Evolutionary conservation across 2,797 vertebrate genomes (phyloP), one percentile per base, ranked within the genome.

Genomic region (Gambelia wislizenii): DNA sequence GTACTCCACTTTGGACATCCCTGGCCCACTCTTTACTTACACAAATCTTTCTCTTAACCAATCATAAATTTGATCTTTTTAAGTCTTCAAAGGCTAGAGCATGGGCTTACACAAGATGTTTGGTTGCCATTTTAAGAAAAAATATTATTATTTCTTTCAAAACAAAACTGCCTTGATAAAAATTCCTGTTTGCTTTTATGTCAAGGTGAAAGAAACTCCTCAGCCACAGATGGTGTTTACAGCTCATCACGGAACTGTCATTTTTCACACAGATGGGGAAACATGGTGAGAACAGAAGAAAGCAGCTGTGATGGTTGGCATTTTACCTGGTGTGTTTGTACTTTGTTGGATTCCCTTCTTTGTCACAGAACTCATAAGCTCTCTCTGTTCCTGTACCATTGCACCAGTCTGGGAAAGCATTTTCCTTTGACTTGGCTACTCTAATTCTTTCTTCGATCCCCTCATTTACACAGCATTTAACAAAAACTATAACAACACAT

Each of bases 401-500:
- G 97, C 96, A 42, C 95, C 94, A 25, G 87, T 94, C 96, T 98
- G 44, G 94, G 97, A 84, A 94, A 98, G 39, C 92, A 97, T 98
- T 91, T 98, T 98, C 92, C 97, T 98, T 87, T 98, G 98, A 98
- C 98, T 98, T 20, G 98, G 98, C 72, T 98, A 98, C 95, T 98
- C 98, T 92, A 98, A 98, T 96, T 98, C 98, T 89, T 98, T 98
- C 93, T 98, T 99, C 89, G 98, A 98, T 93, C 98, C 98, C 2
- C 96, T 98, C 89, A 98, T 99, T 90, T 98, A 98, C 93, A 98
- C 97, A 69, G 97, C 98, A 83, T 98, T 98, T 96, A 98, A 98
- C 96, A 97, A 98, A 91, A 98, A 98, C 84, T 98, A 98, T 91
- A 97, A 98, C 85, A 98, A 96, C 84, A 98, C 98, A 91, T 98